phyloP scores from a whole-genome alignment of 2,888 invertebrate genomes.

The Sisyra terminalis region DNA sequence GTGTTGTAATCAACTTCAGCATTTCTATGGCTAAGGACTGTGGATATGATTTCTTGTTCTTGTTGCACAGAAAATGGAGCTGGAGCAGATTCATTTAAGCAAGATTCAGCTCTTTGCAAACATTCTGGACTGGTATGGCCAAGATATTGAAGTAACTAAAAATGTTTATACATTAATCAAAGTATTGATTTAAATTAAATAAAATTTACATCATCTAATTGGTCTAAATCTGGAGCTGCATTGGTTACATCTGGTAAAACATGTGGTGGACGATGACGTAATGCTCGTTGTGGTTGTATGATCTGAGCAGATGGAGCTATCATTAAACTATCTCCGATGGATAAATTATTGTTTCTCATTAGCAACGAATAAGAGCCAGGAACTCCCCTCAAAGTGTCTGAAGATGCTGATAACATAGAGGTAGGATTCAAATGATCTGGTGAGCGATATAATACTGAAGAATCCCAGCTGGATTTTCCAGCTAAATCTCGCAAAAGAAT shows the following conservation, averaged over 20 bases:
- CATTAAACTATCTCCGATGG: slow-evolving; percentile 6
- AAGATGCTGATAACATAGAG: slow-evolving; percentile 9
- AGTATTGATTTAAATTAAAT: background rate
- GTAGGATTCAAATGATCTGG: slow-evolving; percentile 27
- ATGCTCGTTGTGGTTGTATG: slow-evolving; percentile 42
- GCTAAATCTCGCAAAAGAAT: slow-evolving; percentile 78
- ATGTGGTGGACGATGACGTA: slow-evolving; percentile 55
- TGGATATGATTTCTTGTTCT: slow-evolving; percentile 74
- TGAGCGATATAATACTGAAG: slow-evolving; percentile 72
- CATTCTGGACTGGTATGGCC: slow-evolving; percentile 88
- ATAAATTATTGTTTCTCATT: background rate
- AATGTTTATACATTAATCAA: background rate
- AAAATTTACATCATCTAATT: slow-evolving; percentile 69
- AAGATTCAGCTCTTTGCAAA: slow-evolving; percentile 41
- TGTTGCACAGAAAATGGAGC: slow-evolving; percentile 57
- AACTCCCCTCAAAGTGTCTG: background rate
- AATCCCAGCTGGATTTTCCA: slow-evolving; percentile 95
- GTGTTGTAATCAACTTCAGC: slow-evolving; percentile 61
- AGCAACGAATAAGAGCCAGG: slow-evolving; percentile 3
- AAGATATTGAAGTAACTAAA: slow-evolving; percentile 72
- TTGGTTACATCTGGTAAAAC: slow-evolving; percentile 67
- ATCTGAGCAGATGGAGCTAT: slow-evolving; percentile 12
- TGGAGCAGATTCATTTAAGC: slow-evolving; percentile 63
- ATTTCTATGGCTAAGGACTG: slow-evolving; percentile 69
- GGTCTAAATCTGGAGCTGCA: slow-evolving; percentile 76